Conservation (phyloP, 2,888 invertebrate genomes). For the Pyralis farinalis region DNA sequence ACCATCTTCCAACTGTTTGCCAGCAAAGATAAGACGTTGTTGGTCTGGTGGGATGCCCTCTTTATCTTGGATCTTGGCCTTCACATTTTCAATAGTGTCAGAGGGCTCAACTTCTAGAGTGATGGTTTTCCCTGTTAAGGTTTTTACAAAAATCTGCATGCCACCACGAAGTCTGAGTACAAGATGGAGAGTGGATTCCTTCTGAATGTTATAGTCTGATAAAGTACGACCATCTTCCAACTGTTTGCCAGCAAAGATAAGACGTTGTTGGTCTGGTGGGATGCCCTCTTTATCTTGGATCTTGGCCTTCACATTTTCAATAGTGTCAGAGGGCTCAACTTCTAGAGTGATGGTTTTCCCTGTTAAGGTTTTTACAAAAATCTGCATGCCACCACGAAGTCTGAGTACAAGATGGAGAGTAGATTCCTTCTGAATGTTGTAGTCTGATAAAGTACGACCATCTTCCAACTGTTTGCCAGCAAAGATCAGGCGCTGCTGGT, state of each 20-base stretch:
- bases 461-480: slow-evolving; percentile 40
- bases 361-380: slow-evolving; percentile 43
- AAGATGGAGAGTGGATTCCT: slow-evolving; percentile 42
- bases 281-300: slow-evolving; percentile 48
- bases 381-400: slow-evolving; percentile 49
- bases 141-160: slow-evolving; percentile 49
- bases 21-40: slow-evolving; percentile 44
- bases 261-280: slow-evolving; percentile 43
- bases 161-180: slow-evolving; percentile 41
- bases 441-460: slow-evolving; percentile 35
- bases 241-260: slow-evolving; percentile 46
- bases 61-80: slow-evolving; percentile 47
- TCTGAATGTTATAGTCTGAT: slow-evolving; percentile 45
- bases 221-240: slow-evolving; percentile 44
- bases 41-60: slow-evolving; percentile 51
- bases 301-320: slow-evolving; percentile 46
- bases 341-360: slow-evolving; percentile 45
- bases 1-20: slow-evolving; percentile 45
- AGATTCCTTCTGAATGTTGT: slow-evolving; percentile 54
- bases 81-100: slow-evolving; percentile 46
- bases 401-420: slow-evolving; percentile 51
- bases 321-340: slow-evolving; percentile 43
- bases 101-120: slow-evolving; percentile 42
- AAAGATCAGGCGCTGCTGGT: slow-evolving; percentile 39
- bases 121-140: slow-evolving; percentile 44